Evolutionary conservation across 2,797 vertebrate genomes (phyloP).

Genomic region (Fratercula arctica): DNA sequence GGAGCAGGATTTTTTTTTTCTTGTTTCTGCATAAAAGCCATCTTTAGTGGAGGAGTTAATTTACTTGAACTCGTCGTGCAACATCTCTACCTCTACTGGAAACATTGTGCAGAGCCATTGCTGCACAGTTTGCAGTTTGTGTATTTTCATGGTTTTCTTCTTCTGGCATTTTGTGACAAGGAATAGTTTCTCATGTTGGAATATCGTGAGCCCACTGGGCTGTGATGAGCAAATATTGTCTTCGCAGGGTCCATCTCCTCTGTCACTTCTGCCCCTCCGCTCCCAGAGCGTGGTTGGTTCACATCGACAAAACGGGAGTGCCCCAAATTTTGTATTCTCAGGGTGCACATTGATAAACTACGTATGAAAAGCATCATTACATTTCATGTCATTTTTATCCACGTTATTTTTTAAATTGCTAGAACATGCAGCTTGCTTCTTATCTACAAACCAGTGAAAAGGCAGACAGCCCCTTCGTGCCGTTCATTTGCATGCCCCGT

Average conservation of each 20-base stretch:
- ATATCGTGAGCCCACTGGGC: accelerated
- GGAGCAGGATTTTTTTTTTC: background rate
- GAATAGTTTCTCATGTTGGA: accelerated
- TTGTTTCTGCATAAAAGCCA: background rate
- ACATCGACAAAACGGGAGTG: accelerated
- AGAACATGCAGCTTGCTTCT: background rate
- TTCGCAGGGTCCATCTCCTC: accelerated
- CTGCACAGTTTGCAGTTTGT: background rate
- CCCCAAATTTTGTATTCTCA: background rate
- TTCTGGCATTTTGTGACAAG: background rate
- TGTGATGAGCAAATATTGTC: accelerated
- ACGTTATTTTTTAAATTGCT: accelerated
- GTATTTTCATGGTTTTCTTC: background rate
- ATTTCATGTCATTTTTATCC: background rate
- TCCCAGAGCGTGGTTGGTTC: background rate
- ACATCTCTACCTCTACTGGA: background rate
- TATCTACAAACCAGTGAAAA: background rate
- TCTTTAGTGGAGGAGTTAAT: background rate
- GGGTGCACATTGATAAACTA: background rate
- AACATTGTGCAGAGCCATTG: background rate
- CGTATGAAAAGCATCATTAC: background rate
- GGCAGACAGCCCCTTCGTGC: background rate
- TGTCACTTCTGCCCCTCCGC: background rate
- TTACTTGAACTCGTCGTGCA: background rate
- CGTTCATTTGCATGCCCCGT: background rate